Evolutionary conservation across 1,140 invertebrate genomes (phyloP).

Genomic region (Octopus bimaculoides): DNA sequence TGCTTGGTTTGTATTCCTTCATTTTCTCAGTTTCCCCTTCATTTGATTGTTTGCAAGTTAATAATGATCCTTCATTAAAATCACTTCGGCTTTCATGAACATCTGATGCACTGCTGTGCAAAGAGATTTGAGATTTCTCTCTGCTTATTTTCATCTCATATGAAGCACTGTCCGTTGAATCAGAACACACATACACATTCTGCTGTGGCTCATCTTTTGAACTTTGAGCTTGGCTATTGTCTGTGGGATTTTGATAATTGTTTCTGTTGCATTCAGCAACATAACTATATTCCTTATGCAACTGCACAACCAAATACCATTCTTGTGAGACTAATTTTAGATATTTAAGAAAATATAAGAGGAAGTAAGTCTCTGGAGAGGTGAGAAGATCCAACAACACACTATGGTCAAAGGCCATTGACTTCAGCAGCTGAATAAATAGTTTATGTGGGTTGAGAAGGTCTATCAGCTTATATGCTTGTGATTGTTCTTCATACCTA

Average conservation of each 20-base stretch:
- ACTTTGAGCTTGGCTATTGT: neutral
- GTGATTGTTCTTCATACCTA: too few relatives aligned
- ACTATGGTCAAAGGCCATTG: constrained; percentile 64
- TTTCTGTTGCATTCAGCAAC: neutral
- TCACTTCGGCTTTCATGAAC: too few relatives aligned
- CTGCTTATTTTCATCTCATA: neutral
- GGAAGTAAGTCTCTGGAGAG: constrained; percentile 87
- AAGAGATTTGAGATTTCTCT: neutral
- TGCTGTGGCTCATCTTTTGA: neutral
- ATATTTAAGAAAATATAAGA: constrained; percentile 80
- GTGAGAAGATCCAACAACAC: constrained; percentile 84
- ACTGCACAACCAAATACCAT: constrained; percentile 19
- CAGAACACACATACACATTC: too few relatives aligned
- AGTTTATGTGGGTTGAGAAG: constrained; percentile 15
- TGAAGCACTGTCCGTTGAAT: neutral
- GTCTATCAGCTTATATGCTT: neutral
- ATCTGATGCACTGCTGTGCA: too few relatives aligned
- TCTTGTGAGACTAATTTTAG: constrained; percentile 70
- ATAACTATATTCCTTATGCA: neutral
- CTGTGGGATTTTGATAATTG: neutral
- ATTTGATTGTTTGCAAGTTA: too few relatives aligned
- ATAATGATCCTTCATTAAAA: too few relatives aligned
- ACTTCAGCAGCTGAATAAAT: constrained; percentile 20
- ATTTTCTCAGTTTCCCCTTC: too few relatives aligned
- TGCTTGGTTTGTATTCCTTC: too few relatives aligned